Percentiles rank a stretch among this genome's conserved stretches.
phyloP scores from a whole-genome alignment of 2,888 invertebrate species.

The Parelbella ahira region DNA sequence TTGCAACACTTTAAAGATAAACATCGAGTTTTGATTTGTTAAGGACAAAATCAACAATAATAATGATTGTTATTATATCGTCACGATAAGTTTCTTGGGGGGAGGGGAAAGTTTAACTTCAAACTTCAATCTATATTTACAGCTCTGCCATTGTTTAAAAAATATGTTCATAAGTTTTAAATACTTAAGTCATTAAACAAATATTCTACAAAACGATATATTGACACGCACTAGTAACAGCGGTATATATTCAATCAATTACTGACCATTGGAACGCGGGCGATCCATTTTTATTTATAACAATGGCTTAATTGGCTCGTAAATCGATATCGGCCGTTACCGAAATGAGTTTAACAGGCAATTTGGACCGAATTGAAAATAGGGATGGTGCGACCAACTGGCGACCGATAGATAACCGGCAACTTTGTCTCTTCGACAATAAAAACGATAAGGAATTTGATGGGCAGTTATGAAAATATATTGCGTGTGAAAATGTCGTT shows the following conservation, averaged over 20 bases:
- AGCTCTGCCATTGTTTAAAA: too few relatives aligned
- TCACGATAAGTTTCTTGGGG: too few relatives aligned
- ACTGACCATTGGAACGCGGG: conserved; percentile 1
- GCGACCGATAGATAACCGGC: conserved; percentile 31
- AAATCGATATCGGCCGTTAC: conserved; percentile 64
- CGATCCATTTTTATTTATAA: conserved; percentile 38
- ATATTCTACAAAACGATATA: too few relatives aligned
- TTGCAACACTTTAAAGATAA: too few relatives aligned
- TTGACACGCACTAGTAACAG: too few relatives aligned
- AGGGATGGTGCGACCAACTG: conserved; percentile 46
- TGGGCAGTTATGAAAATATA: conserved; percentile 22
- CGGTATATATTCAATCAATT: conserved; percentile 19
- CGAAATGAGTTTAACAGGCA: conserved; percentile 62
- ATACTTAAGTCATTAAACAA: too few relatives aligned
- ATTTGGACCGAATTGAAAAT: conserved; percentile 64
- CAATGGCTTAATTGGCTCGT: conserved; percentile 64
- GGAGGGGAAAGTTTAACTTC: too few relatives aligned
- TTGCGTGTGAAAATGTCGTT: conserved; percentile 4
- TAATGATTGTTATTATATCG: too few relatives aligned
- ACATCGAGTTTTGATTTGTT: too few relatives aligned
- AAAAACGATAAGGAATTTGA: conserved; percentile 30
- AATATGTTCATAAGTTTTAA: too few relatives aligned
- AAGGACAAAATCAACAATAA: too few relatives aligned
- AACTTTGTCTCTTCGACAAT: conserved; percentile 36
- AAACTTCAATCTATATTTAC: too few relatives aligned